phyloP scores from a whole-genome alignment of 1,140 invertebrate genomes.

The Propsilocerus akamusi region DNA sequence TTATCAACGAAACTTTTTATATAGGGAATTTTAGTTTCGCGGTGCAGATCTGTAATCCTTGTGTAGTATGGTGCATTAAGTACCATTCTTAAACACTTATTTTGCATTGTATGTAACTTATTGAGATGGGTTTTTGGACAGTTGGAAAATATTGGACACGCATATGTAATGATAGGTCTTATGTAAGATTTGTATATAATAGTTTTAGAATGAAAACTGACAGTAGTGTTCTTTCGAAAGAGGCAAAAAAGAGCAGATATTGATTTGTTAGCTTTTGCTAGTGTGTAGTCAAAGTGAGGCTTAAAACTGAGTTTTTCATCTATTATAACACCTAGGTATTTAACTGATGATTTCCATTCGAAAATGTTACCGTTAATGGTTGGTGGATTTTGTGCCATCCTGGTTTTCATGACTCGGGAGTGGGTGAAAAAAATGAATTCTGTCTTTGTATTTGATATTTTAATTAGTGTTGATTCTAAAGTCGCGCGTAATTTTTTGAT shows the following conservation, averaged over 20 bases:
- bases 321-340: neutral
- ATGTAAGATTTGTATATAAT: too few relatives aligned
- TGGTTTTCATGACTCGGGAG: neutral
- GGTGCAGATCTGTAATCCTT: too few relatives aligned
- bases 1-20: too few relatives aligned
- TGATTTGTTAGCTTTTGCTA: neutral
- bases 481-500: conserved; percentile 3
- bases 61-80: too few relatives aligned
- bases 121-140: too few relatives aligned
- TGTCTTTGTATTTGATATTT: conserved; percentile 14
- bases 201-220: neutral
- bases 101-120: too few relatives aligned
- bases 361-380: neutral
- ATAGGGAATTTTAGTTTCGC: too few relatives aligned
- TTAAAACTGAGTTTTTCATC: neutral
- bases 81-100: too few relatives aligned
- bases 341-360: neutral
- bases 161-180: too few relatives aligned
- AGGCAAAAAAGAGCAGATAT: neutral
- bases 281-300: neutral
- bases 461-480: conserved; percentile 8
- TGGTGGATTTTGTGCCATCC: neutral
- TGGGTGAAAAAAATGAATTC: conserved; percentile 10
- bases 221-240: neutral
- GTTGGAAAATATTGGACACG: too few relatives aligned